Evolutionary conservation across 2,888 invertebrate genomes (phyloP).

Genomic region (Drosophila imparisetae): DNA sequence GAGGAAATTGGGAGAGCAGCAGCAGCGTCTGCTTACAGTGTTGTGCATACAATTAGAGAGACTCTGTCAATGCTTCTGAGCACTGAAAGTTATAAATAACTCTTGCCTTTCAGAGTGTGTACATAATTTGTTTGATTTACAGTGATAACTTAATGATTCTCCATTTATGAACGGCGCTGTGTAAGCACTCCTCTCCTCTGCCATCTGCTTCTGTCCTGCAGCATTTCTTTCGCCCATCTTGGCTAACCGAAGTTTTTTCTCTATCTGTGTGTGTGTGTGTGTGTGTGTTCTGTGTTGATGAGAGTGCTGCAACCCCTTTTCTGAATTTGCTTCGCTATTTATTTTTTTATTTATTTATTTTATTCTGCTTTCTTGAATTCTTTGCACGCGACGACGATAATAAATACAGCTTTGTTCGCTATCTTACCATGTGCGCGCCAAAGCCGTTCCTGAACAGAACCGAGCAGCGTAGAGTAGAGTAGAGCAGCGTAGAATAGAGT

Average conservation of each 20-base stretch:
- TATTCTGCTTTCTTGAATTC: conserved; percentile 36
- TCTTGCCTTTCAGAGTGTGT: conserved; percentile 9
- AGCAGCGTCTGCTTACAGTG: conserved; percentile 53
- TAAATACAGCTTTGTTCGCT: conserved; percentile 69
- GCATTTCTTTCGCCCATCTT: conserved; percentile 57
- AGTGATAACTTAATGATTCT: conserved; percentile 28
- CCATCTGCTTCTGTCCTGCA: conserved; percentile 53
- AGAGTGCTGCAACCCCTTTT: conserved; percentile 42
- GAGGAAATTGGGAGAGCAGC: conserved; percentile 31
- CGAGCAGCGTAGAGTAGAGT: neutral
- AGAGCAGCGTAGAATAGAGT: neutral
- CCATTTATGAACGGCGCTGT: conserved; percentile 35
- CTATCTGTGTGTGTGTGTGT: conserved; percentile 8
- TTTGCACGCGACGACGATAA: conserved; percentile 51
- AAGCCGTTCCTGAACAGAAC: conserved; percentile 44
- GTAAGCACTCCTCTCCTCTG: conserved; percentile 10
- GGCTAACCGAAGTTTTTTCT: conserved; percentile 44
- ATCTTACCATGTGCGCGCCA: conserved; percentile 62
- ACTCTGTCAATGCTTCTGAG: conserved; percentile 4
- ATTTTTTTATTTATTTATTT: conserved; percentile 43
- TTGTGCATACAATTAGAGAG: conserved; percentile 55
- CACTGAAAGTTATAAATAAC: conserved; percentile 25
- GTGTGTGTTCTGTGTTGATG: conserved; percentile 40
- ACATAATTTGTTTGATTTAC: conserved; percentile 20
- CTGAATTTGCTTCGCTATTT: conserved; percentile 41